A percentile compares a stretch with the other conserved stretches of the same genome.
Evolutionary conservation across 37 sponge, comb jelly and placozoan genomes (phyloP).

Genomic region (Ianthella basta): DNA sequence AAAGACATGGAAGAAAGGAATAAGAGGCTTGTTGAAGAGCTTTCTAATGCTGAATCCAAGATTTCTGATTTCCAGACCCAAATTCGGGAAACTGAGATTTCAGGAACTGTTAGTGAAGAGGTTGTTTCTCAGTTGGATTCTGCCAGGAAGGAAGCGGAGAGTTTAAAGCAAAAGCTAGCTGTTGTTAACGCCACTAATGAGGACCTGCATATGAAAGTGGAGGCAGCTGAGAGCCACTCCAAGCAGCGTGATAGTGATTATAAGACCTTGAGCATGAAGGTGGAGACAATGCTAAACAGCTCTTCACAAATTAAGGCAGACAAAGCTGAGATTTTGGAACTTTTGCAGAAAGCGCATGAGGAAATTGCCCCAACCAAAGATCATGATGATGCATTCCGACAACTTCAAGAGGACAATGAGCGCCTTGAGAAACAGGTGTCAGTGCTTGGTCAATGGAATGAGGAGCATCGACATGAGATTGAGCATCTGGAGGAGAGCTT

Average conservation of each 20-base stretch:
- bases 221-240: conserved; percentile 48
- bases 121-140: not conserved
- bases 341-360: conserved; percentile 35
- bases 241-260: conserved; percentile 56
- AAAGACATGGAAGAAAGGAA: conserved; percentile 20
- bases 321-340: conserved; percentile 42
- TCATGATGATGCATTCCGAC: conserved; percentile 22
- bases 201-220: conserved; percentile 40
- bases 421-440: conserved; percentile 70
- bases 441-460: conserved; percentile 79
- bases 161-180: conserved; percentile 30
- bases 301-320: conserved; percentile 64
- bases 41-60: conserved; percentile 9
- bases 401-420: conserved; percentile 65
- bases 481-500: conserved; percentile 36
- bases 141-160: not conserved
- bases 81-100: conserved; percentile 19
- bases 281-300: conserved; percentile 35
- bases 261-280: conserved; percentile 40
- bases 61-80: conserved; percentile 23
- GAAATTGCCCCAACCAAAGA: not conserved
- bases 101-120: not conserved
- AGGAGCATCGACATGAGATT: conserved; percentile 64
- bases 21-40: not conserved
- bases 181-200: conserved; percentile 43